Evolutionary conservation across 2,113 vertebrate genomes (phyloP).

Genomic region (Phylloscopus trochilus): DNA sequence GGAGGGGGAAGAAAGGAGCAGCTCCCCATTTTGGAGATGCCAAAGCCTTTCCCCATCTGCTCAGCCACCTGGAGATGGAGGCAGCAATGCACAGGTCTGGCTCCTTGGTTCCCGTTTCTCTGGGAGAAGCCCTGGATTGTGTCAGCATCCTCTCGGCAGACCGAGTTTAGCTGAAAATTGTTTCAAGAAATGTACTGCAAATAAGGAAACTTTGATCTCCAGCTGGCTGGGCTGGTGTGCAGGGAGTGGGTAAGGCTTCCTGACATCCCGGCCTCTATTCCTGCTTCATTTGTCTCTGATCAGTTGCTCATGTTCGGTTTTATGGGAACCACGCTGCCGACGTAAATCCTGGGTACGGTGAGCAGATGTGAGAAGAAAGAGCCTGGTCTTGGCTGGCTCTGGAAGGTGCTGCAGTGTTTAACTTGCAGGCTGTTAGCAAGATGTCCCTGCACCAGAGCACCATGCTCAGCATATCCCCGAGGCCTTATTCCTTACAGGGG

Average conservation of each 20-base stretch:
- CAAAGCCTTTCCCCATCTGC: not conserved
- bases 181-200: constrained; percentile 55
- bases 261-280: not conserved
- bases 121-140: constrained; percentile 16
- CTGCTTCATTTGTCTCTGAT: constrained; percentile 9
- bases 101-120: not conserved
- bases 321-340: constrained; percentile 12
- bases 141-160: constrained; percentile 1
- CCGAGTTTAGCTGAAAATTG: constrained; percentile 24
- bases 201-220: constrained; percentile 53
- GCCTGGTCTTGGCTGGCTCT: not conserved
- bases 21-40: not conserved
- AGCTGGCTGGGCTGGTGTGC: constrained; percentile 15
- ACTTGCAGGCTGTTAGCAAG: not conserved
- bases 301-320: constrained; percentile 25
- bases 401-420: not conserved
- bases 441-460: not conserved
- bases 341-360: not conserved
- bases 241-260: constrained; percentile 19
- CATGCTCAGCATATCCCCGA: fast-evolving
- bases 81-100: not conserved
- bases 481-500: not conserved
- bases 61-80: not conserved
- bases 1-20: not conserved
- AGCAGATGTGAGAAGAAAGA: constrained; percentile 42